Base-by-base conservation (phyloP, 2,888 invertebrate genomes). In the Miltochrista miniata region DNA sequence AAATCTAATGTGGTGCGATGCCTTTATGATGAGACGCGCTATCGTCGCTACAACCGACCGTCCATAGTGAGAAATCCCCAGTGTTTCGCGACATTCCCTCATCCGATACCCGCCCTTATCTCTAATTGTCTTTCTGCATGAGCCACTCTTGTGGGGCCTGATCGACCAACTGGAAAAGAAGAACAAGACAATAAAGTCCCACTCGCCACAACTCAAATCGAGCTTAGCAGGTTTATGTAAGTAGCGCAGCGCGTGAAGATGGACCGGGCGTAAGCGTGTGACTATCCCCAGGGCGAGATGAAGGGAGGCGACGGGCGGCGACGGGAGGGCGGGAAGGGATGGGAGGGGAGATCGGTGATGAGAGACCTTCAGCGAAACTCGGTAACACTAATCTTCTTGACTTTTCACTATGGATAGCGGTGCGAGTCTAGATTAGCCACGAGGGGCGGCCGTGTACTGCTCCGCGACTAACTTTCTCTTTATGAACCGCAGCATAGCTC, bases 131-230 rank as follows among this genome's bases (percentile, higher is more conserved):
- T 91, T 91, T 91, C 90, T 87, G 91, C 87, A 91, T 82, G 83
- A 91, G 90, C 91, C 91, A 91, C 89, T 91, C 91, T 90, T 90
- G 90, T 86, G 89, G 89, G 83, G 90, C 91, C 90, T 91, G 91
- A 90, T 91, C 91, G 89, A 91, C 90, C 90, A 91, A 87, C 90
- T 91, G 90, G 86, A 91, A 91, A 90, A 91, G 90, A 91, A 90
- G 88, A 90, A 90, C 87, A 90, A 83, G 90, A 87, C 87, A 88
- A 68, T 90, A 85, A 83, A 90, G 87, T 88, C 90, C 89, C 88
- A 83, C 83, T 89, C 87, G 89, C 87, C 89, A 86, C 80, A 85
- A 76, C 68, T 72, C 68, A 71, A 76, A 74, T 72, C 72, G 72
- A 72, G 73, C 76, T 79, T 81, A 85, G 84, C 86, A 81, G 77